Evolutionary conservation across 2,113 vertebrate genomes (phyloP), one percentile per base, ranked within the genome.

Genomic region (Anolis sagrei): DNA sequence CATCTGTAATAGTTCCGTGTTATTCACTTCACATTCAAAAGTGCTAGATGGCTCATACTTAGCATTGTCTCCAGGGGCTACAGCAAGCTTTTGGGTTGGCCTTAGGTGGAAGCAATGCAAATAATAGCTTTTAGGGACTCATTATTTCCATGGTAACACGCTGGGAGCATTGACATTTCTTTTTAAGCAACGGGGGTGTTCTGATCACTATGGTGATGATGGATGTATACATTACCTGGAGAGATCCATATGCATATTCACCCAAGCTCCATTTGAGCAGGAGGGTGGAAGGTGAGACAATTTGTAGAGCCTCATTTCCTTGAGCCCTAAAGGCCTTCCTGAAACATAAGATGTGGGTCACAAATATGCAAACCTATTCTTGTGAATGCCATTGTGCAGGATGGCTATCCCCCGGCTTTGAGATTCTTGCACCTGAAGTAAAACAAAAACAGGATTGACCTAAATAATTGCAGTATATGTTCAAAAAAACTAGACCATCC

Each of bases 71-170:
- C n/a, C 44, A 36, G 54, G 61, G 81, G 39, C 23, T 82, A 66
- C 39, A 66, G 34, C 23, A 51, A 51, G 32, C 68, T 79, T 64
- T 51, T 74, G 44, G 68, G 54, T 79, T 62, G 64, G 54, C 76
- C 81, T 82, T 21, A 83, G 70, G 61, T 89, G 1, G 27, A 79
- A 90, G 66, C 9, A 76, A 87, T 76, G 72, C 62, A 82, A 87
- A 87, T 66, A 34, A 72, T 54, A 84, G n/a, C 36, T 86, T 89
- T 68, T 0, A 5, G 74, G 62, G n/a, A 21, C 79, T 39, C 18
- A 25, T n/a, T 23, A 86, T 86, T 80, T 89, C 85, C 54, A n/a
- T 84, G 68, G 72, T 82, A 88, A 83, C 81, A 39, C 83, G 88
- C 62, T 7, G 79, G 84, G 81, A 86, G 86, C 90, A 16, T 83